phyloP scores from a whole-genome alignment of 2,888 invertebrate genomes.

The Drosophila nigricruria region DNA sequence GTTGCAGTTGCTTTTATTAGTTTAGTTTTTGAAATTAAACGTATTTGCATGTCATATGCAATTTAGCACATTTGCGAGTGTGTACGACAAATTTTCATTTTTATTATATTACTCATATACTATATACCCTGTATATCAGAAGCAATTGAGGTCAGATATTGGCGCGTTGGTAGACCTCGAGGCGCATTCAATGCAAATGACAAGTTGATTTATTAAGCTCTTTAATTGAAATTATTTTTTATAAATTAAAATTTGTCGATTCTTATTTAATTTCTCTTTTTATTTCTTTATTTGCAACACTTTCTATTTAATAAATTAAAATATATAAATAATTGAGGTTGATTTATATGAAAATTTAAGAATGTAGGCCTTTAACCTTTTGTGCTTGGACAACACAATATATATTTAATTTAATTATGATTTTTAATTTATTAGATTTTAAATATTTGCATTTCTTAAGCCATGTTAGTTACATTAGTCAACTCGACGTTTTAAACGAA shows the following conservation, averaged over 20 bases:
- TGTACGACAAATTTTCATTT: conserved; percentile 24
- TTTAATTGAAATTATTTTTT: neutral
- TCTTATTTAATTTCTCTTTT: neutral
- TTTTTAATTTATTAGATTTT: no score
- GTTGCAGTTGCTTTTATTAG: conserved; percentile 68
- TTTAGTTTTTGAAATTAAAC: conserved; percentile 79
- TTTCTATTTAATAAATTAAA: no score
- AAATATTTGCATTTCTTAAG: no score
- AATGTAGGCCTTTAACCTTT: no score
- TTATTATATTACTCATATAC: conserved; percentile 14
- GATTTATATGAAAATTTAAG: no score
- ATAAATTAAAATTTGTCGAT: neutral
- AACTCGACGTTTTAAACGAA: no score
- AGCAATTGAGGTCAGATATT: neutral
- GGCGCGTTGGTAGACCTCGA: neutral
- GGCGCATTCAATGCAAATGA: neutral
- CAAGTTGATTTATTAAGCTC: neutral
- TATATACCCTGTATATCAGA: conserved; percentile 9
- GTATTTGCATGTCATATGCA: conserved; percentile 77
- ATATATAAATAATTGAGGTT: neutral
- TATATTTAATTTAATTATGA: no score
- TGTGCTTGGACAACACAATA: no score
- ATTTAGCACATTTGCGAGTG: conserved; percentile 51
- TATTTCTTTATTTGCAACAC: no score
- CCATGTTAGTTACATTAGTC: no score